Evolutionary conservation across 1,140 invertebrate species (phyloP).

Genomic region (Brachystomella parvula): DNA sequence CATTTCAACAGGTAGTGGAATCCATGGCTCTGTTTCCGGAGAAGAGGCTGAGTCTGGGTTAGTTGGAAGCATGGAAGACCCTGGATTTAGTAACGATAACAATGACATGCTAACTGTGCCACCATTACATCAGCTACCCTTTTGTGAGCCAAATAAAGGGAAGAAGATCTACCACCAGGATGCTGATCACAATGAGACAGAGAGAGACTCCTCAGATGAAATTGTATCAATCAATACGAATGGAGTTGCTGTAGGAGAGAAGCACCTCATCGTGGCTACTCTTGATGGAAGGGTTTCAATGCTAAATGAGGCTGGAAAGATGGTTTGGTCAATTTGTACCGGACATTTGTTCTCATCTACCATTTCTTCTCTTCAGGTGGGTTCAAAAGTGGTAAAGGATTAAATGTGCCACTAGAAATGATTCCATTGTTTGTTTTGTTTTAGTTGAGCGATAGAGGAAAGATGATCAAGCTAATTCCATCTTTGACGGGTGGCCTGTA

Average conservation of each 20-base stretch:
- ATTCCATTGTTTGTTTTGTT: conserved; percentile 39
- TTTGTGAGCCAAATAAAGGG: neutral
- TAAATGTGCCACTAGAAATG: neutral
- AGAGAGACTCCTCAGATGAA: conserved; percentile 12
- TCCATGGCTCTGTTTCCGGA: too few species aligned
- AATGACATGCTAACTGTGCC: neutral
- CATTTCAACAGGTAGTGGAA: too few species aligned
- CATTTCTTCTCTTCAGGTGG: conserved; percentile 34
- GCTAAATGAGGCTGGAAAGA: conserved; percentile 21
- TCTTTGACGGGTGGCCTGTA: conserved; percentile 82
- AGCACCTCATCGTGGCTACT: conserved; percentile 29
- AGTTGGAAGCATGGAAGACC: too few species aligned
- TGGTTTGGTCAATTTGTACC: conserved; percentile 32
- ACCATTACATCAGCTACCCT: neutral
- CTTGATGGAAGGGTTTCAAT: conserved; percentile 33
- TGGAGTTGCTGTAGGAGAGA: neutral
- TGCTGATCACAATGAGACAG: neutral
- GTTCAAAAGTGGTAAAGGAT: neutral
- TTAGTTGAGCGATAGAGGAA: conserved; percentile 74
- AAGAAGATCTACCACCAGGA: neutral
- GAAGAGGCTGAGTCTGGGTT: too few species aligned
- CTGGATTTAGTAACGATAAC: too few species aligned
- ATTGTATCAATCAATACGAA: conserved; percentile 7
- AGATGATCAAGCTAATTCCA: conserved; percentile 78
- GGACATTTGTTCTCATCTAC: conserved; percentile 35